A percentile compares a stretch with the other conserved stretches of the same genome.
These are phyloP conservation scores for Hippasteria phrygiana DNA, from an alignment of 53 echinoderm and acorn worm species.

Conservation along the genomic window DNA sequence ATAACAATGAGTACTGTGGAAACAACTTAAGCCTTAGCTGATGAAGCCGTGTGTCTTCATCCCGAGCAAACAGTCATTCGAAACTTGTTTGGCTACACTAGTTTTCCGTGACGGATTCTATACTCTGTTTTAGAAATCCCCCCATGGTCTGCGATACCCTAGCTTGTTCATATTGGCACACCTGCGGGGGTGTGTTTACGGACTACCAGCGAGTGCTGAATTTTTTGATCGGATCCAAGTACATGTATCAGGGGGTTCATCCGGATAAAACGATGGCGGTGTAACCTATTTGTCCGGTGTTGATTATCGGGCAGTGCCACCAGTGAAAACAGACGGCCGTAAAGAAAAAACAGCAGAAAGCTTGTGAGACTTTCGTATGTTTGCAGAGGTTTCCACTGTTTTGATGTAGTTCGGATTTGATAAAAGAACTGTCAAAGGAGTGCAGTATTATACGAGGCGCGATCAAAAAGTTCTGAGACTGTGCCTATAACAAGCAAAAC, in stretches of 20 bases:
- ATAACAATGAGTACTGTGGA: background rate
- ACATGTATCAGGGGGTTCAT: background rate
- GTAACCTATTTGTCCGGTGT: background rate
- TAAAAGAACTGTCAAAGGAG: too few relatives aligned
- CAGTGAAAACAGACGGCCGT: background rate
- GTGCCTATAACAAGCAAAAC: too few relatives aligned
- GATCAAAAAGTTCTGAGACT: too few relatives aligned
- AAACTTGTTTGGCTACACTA: background rate
- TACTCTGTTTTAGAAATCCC: background rate
- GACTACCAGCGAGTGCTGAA: background rate
- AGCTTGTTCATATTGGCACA: constrained; percentile 13
- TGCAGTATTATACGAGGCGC: too few relatives aligned
- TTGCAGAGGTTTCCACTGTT: background rate
- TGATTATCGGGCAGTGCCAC: background rate
- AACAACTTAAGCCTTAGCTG: background rate
- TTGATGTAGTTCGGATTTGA: background rate
- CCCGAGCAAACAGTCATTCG: background rate
- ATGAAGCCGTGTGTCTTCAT: background rate
- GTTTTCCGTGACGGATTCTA: background rate
- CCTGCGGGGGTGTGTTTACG: background rate
- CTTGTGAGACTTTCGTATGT: background rate
- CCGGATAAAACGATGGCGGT: background rate
- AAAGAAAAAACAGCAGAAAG: background rate
- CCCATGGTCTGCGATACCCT: background rate
- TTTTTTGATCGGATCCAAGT: background rate